Percentiles rank a stretch among this genome's conserved stretches.
Evolutionary conservation across 2,888 invertebrate species (phyloP).

Genomic region (Campopleginae sp.): DNA sequence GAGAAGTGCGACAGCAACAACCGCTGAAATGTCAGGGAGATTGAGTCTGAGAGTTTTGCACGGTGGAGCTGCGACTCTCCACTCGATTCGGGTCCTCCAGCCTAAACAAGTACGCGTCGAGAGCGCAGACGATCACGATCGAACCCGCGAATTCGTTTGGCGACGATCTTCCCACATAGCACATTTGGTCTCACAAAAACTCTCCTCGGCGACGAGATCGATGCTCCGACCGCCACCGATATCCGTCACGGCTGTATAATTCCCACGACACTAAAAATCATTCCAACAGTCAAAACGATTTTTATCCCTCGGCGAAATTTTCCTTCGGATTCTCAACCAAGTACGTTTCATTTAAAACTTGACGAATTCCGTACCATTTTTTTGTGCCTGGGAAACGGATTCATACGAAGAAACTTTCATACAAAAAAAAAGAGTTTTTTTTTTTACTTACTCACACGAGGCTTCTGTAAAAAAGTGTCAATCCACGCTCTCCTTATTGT

Average conservation of each 20-base stretch:
- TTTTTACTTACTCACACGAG: neutral
- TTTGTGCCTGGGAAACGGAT: neutral
- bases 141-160: conserved; percentile 94
- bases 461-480: neutral
- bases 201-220: conserved; percentile 87
- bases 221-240: conserved; percentile 86
- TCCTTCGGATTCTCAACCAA: neutral
- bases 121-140: conserved; percentile 92
- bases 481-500: neutral
- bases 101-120: conserved; percentile 95
- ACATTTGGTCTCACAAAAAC: conserved; percentile 92
- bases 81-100: conserved; percentile 93
- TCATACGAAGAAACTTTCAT: neutral
- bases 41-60: conserved; percentile 91
- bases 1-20: conserved; percentile 94
- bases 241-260: conserved; percentile 24
- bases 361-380: neutral
- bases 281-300: neutral
- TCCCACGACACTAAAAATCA: neutral
- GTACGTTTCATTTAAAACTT: neutral
- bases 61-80: conserved; percentile 92
- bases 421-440: neutral
- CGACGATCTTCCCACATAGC: conserved; percentile 93
- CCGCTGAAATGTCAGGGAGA: conserved; percentile 94
- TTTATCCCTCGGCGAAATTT: neutral